Percentiles rank a stretch among this genome's conserved stretches.
These are phyloP conservation scores for Philypnodon macrostomus DNA, from an alignment of 2,797 vertebrate genomes.

Conservation along the genomic window DNA sequence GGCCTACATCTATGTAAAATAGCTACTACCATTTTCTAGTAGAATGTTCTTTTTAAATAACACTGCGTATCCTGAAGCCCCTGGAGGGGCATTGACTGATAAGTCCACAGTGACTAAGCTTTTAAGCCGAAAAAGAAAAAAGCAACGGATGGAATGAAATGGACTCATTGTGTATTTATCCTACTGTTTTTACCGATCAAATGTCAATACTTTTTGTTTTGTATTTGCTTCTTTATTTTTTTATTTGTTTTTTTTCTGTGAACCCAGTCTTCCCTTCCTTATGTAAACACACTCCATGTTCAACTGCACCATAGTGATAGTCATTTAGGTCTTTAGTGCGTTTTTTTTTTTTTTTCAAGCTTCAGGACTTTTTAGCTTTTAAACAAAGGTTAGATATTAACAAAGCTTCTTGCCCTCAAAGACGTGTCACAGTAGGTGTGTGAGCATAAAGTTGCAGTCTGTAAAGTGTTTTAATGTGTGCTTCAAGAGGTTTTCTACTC, in stretches of 20 bases:
- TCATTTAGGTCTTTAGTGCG: conserved; percentile 39
- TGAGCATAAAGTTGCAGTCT: conserved; percentile 67
- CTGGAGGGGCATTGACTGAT: conserved; percentile 67
- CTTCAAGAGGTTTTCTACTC: conserved; percentile 50
- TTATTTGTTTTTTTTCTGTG: conserved; percentile 52
- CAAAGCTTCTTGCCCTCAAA: conserved; percentile 58
- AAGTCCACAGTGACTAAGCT: conserved; percentile 70
- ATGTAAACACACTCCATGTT: conserved; percentile 65
- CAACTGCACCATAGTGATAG: conserved; percentile 71
- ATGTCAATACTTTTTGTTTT: conserved; percentile 73
- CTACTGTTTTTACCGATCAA: conserved; percentile 84
- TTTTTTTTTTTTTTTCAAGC: conserved; percentile 58
- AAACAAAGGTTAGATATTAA: conserved; percentile 77
- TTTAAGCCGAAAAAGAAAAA: conserved; percentile 53
- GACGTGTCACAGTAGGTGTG: conserved; percentile 64
- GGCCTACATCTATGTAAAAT: conserved; percentile 76
- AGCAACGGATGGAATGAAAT: conserved; percentile 60
- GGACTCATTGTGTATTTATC: conserved; percentile 84
- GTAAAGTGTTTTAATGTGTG: conserved; percentile 61
- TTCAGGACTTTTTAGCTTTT: conserved; percentile 71
- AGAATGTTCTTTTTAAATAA: conserved; percentile 79
- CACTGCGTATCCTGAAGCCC: conserved; percentile 68
- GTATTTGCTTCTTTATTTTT: conserved; percentile 63
- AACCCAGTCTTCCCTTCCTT: conserved; percentile 66
- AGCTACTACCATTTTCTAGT: conserved; percentile 81